phyloP scores from a whole-genome alignment of 2,888 invertebrate species.

The Melanophora roralis region DNA sequence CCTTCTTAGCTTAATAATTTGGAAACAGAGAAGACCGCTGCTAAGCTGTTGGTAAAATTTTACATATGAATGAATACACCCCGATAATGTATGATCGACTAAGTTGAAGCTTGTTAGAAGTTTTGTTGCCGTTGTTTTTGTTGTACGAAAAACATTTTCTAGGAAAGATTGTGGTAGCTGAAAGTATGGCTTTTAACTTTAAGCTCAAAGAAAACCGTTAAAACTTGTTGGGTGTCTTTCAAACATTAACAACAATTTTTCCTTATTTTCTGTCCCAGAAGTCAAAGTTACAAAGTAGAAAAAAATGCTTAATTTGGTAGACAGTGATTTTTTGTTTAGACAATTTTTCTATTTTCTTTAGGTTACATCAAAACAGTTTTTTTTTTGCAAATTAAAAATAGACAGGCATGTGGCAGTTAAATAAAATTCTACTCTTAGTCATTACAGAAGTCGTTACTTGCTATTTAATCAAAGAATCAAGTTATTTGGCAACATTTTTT shows the following conservation, averaged over 20 bases:
- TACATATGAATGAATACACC: constrained; percentile 14
- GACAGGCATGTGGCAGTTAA: constrained; percentile 10
- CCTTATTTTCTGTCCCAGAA: constrained; percentile 6
- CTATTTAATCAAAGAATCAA: constrained; percentile 20
- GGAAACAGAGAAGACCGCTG: no score
- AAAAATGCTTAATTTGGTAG: constrained; percentile 47
- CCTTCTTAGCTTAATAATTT: background rate
- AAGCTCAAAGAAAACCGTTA: constrained; percentile 24
- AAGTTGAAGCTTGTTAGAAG: background rate
- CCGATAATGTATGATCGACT: background rate
- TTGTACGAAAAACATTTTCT: background rate
- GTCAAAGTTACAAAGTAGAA: background rate
- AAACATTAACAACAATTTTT: background rate
- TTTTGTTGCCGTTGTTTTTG: background rate
- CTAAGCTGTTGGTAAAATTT: background rate
- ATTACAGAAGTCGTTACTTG: constrained; percentile 5
- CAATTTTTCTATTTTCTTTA: constrained; percentile 40
- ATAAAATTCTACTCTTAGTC: background rate
- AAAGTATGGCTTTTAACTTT: background rate
- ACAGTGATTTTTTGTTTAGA: constrained; percentile 48
- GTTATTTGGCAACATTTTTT: background rate
- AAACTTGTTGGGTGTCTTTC: constrained; percentile 13
- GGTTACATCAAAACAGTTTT: constrained; percentile 46
- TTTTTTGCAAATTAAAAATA: constrained; percentile 33
- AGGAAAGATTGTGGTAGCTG: constrained; percentile 4